Evolutionary conservation across 2,888 invertebrate genomes (phyloP).

Genomic region (Tetragonisca angustula): DNA sequence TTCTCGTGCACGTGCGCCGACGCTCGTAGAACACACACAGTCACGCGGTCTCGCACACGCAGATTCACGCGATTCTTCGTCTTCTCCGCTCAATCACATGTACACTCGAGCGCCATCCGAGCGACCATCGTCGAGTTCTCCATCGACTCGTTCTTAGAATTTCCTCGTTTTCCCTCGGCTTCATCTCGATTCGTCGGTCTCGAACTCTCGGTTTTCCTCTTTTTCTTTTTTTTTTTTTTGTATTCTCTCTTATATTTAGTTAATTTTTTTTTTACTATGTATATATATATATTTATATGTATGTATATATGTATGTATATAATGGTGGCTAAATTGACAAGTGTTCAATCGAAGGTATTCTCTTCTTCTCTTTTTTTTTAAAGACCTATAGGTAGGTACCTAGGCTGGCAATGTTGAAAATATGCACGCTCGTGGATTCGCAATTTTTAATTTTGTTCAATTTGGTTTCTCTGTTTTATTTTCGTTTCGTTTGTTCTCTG

Average conservation of each 20-base stretch:
- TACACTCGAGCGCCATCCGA: slow-evolving; percentile 40
- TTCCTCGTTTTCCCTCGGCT: slow-evolving; percentile 46
- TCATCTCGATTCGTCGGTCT: slow-evolving; percentile 54
- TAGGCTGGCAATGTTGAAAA: slow-evolving; percentile 80
- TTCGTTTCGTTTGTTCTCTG: not conserved
- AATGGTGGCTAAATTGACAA: slow-evolving; percentile 83
- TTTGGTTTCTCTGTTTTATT: slow-evolving; percentile 13
- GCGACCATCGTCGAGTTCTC: slow-evolving; percentile 53
- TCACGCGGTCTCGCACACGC: not conserved
- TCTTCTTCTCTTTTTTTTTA: slow-evolving; percentile 45
- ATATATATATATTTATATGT: slow-evolving; percentile 45
- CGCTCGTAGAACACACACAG: slow-evolving; percentile 24
- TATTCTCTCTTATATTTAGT: slow-evolving; percentile 61
- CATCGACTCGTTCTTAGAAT: slow-evolving; percentile 32
- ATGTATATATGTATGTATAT: slow-evolving; percentile 59
- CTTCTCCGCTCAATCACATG: slow-evolving; percentile 39
- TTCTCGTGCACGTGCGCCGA: slow-evolving; percentile 38
- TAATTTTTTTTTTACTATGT: slow-evolving; percentile 74
- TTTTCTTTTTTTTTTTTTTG: slow-evolving; percentile 49
- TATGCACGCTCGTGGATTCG: slow-evolving; percentile 63
- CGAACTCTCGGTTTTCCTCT: slow-evolving; percentile 61
- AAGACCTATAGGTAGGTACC: slow-evolving; percentile 73
- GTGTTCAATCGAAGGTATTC: slow-evolving; percentile 81
- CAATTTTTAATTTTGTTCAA: slow-evolving; percentile 11
- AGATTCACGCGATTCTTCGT: slow-evolving; percentile 38